Base-by-base conservation (phyloP, 2,888 invertebrate genomes). In the Byasa hedistus region DNA sequence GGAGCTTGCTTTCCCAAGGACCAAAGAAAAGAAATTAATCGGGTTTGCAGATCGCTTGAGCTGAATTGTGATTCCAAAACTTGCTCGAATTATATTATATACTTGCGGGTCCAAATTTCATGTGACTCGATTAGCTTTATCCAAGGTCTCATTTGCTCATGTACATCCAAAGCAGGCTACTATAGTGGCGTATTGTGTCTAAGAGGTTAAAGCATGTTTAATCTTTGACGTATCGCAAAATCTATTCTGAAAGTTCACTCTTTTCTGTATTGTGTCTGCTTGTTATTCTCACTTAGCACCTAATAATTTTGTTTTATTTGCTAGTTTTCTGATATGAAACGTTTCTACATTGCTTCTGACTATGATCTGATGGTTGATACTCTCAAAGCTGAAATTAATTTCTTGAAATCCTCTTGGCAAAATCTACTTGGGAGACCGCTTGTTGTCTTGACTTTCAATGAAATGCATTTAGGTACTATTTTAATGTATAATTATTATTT, bases 331-430 rank as follows among this genome's bases (percentile, higher is more conserved):
- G 99, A 99, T 94, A 96, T 96, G 94, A 96, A 96, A 85, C 96
- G 97, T 88, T 99, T 98, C 95, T 99, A 99, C 96, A 96, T 99
- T 87, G 98, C 98, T 85, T 97, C 98, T 85, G 99, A 99, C 93
- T 97, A 97, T 92, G 98, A 98, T 91, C 95, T 99, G 92, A 96
- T 99, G 96, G 96, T 99, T 86, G 99, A 99, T 93, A 97, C 97
- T 88, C 96, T 98, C 93, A 98, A 98, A 93, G 97, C 97, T 78
- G 98, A 99, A 93, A 96, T 99, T 84, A 96, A 98, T 94, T 98
- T 98, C 94, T 95, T 99, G 93, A 98, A 99, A 94, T 97, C 97
- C 79, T 97, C 97, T 90, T 99, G 99, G 99, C 97, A 97, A 93
- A 97, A 97, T 92, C 97, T 98, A 93, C 95, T 98, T 84, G 99